Evolutionary conservation across 1,140 invertebrate species (phyloP).

Genomic region (Ectropis grisescens): DNA sequence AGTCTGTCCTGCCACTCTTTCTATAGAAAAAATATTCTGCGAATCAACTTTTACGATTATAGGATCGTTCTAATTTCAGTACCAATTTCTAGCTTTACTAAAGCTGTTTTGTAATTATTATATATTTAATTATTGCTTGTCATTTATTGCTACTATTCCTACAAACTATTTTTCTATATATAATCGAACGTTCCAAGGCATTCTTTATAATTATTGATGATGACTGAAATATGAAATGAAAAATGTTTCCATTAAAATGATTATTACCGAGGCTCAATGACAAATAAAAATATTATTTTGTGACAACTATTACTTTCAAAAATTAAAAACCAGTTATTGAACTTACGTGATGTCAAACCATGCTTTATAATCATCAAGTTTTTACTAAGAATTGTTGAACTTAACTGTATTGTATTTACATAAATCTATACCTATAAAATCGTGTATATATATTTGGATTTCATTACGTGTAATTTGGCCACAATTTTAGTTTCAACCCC

Average conservation of each 20-base stretch:
- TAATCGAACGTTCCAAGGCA: conserved; percentile 1
- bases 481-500: conserved; percentile 53
- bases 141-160: conserved; percentile 58
- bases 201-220: too few species aligned
- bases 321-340: too few species aligned
- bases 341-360: too few species aligned
- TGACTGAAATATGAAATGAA: too few species aligned
- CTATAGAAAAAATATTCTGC: conserved; percentile 62
- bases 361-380: too few species aligned
- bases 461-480: conserved; percentile 65
- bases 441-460: conserved; percentile 66
- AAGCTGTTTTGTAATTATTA: conserved; percentile 41
- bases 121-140: conserved; percentile 39
- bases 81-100: conserved; percentile 59
- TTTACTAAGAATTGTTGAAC: conserved; percentile 22
- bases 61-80: conserved; percentile 47
- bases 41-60: conserved; percentile 33
- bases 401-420: conserved; percentile 29
- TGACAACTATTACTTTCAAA: too few species aligned
- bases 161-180: conserved; percentile 32
- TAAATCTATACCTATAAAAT: conserved; percentile 52
- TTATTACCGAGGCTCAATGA: too few species aligned
- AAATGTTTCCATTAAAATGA: too few species aligned
- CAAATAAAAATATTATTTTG: too few species aligned
- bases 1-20: conserved; percentile 34